Evolutionary conservation across 2,113 vertebrate genomes (phyloP).

Genomic region (Myxocyprinus asiaticus): DNA sequence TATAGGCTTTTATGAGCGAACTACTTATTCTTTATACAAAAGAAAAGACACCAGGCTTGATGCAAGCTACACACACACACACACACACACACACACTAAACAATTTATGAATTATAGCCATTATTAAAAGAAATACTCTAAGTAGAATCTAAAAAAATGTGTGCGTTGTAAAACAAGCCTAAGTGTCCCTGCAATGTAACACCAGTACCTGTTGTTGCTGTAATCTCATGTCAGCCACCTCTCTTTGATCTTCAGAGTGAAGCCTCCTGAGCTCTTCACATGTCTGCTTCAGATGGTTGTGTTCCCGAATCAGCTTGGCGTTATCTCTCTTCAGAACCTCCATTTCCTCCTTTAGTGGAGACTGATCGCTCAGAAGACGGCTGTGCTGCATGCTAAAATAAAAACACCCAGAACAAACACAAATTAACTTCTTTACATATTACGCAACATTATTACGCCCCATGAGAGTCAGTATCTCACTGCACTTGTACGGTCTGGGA

Average conservation of each 20-base stretch:
- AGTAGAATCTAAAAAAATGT: no score
- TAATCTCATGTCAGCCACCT: constrained; percentile 86
- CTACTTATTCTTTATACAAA: no score
- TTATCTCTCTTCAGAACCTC: constrained; percentile 90
- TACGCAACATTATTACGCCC: background rate
- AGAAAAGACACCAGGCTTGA: no score
- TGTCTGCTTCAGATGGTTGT: constrained; percentile 92
- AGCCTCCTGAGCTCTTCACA: constrained; percentile 94
- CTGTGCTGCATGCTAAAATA: constrained; percentile 84
- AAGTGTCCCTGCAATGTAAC: background rate
- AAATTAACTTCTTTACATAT: background rate
- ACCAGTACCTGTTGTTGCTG: constrained; percentile 94
- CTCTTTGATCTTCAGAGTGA: constrained; percentile 90
- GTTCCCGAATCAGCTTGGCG: constrained; percentile 86
- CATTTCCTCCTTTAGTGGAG: constrained; percentile 93
- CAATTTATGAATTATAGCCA: no score
- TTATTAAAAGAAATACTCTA: no score
- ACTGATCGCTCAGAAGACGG: constrained; percentile 90
- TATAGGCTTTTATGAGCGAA: no score
- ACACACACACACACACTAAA: no score
- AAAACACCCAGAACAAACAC: constrained; percentile 10
- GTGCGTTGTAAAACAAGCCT: background rate
- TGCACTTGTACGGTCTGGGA: background rate
- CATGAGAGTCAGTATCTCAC: background rate
- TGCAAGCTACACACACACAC: background rate